These are phyloP conservation scores for Drosophila stalkeri DNA, from an alignment of 2,888 invertebrate genomes.

Conservation along the genomic window DNA sequence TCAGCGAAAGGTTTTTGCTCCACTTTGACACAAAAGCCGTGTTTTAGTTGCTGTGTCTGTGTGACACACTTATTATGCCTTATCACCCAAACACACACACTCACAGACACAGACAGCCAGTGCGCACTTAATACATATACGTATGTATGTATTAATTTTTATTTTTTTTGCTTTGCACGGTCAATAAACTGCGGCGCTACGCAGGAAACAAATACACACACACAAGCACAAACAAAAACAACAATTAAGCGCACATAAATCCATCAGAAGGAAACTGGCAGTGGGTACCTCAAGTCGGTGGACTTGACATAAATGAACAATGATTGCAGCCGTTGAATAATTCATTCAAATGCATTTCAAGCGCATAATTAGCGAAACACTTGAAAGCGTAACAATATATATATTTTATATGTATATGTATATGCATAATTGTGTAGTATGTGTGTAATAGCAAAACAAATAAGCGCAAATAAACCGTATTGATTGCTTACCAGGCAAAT, in stretches of 20 bases:
- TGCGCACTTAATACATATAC: slow-evolving; percentile 33
- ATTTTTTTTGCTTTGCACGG: slow-evolving; percentile 42
- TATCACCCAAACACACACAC: slow-evolving; percentile 43
- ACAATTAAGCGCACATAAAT: slow-evolving; percentile 16
- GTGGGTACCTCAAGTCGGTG: slow-evolving; percentile 8
- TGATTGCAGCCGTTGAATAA: slow-evolving; percentile 41
- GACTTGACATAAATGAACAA: slow-evolving; percentile 32
- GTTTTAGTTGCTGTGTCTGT: slow-evolving; percentile 42
- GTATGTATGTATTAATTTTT: slow-evolving; percentile 5
- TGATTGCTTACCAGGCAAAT: slow-evolving; percentile 69
- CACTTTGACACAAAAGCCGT: slow-evolving; percentile 67
- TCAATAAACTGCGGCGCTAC: slow-evolving; percentile 52
- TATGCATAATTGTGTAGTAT: background rate
- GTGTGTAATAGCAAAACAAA: slow-evolving; percentile 36
- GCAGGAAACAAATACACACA: slow-evolving; percentile 40
- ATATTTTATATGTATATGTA: background rate
- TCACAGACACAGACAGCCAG: slow-evolving; percentile 11
- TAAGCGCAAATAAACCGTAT: slow-evolving; percentile 53
- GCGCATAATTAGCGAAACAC: slow-evolving; percentile 7
- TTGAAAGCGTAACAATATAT: slow-evolving; percentile 2
- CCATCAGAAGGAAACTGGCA: slow-evolving; percentile 33
- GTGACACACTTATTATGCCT: slow-evolving; percentile 65
- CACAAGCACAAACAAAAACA: slow-evolving; percentile 14
- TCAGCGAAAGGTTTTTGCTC: slow-evolving; percentile 67
- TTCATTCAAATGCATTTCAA: slow-evolving; percentile 41